phyloP scores from a whole-genome alignment of 2,797 vertebrate species.

The Pitangus sulphuratus region DNA sequence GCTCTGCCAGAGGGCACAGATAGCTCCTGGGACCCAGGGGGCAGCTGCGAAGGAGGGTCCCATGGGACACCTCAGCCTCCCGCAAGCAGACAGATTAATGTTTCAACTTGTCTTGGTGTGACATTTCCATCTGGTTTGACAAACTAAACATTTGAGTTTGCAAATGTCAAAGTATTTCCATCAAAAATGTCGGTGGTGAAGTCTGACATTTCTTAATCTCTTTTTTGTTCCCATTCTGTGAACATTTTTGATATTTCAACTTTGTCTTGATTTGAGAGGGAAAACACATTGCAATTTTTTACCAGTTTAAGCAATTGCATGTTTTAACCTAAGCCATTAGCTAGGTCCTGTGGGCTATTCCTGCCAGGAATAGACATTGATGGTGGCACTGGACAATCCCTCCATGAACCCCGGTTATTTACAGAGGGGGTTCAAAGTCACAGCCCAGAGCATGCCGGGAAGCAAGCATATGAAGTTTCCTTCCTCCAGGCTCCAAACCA shows the following conservation, averaged over 20 bases:
- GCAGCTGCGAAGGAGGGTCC: background rate
- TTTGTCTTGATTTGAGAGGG: conserved; percentile 33
- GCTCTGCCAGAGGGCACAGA: background rate
- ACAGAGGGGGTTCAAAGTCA: background rate
- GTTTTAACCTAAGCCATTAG: conserved; percentile 6
- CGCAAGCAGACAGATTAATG: background rate
- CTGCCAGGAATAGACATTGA: background rate
- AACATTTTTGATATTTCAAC: conserved; percentile 56
- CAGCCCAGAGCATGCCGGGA: background rate
- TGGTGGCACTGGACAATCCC: background rate
- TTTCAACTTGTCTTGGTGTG: conserved; percentile 23
- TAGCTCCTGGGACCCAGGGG: background rate
- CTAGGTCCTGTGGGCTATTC: background rate
- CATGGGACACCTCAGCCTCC: background rate
- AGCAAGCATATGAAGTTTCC: background rate
- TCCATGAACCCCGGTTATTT: background rate
- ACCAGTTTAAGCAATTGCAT: background rate
- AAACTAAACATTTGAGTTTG: conserved; percentile 67
- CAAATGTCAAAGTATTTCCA: conserved; percentile 65
- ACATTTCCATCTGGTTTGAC: conserved; percentile 66
- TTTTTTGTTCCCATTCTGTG: background rate
- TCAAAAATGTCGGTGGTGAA: conserved; percentile 29
- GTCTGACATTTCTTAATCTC: conserved; percentile 64
- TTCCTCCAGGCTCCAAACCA: background rate
- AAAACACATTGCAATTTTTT: background rate